These are phyloP conservation scores for Hippocampus zosterae DNA, from an alignment of 2,113 vertebrate genomes.

Conservation along the genomic window DNA sequence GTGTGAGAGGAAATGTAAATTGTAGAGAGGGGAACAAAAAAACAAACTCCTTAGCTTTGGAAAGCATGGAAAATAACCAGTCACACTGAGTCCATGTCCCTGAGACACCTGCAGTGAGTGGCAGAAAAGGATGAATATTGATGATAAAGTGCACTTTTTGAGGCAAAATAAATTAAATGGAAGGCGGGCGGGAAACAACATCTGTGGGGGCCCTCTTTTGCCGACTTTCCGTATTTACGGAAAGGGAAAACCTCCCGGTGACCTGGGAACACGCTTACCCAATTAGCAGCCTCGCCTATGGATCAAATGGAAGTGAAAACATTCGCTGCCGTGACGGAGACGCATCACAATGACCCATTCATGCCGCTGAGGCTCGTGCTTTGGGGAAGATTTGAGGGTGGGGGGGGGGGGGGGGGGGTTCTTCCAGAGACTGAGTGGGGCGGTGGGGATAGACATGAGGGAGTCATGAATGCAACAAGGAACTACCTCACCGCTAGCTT, in stretches of 20 bases:
- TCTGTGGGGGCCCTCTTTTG: constrained; percentile 62
- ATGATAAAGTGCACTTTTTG: constrained; percentile 52
- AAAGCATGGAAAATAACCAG: constrained; percentile 66
- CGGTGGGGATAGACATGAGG: constrained; percentile 33
- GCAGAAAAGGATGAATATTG: constrained; percentile 24
- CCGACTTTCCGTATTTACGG: constrained; percentile 70
- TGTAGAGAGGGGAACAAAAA: constrained; percentile 58
- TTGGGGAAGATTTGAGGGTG: constrained; percentile 43
- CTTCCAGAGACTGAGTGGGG: constrained; percentile 36
- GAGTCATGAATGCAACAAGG: constrained; percentile 59
- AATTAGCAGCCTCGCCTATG: constrained; percentile 74
- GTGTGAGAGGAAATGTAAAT: constrained; percentile 62
- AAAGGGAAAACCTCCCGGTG: constrained; percentile 72
- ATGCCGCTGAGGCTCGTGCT: constrained; percentile 50
- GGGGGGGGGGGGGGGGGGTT: constrained; percentile 6
- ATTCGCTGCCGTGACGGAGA: constrained; percentile 68
- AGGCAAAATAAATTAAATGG: constrained; percentile 50
- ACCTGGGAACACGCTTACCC: constrained; percentile 76
- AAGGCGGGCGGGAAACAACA: constrained; percentile 53
- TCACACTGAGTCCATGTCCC: constrained; percentile 46
- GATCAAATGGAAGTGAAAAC: constrained; percentile 81
- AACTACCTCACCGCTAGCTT: constrained; percentile 47
- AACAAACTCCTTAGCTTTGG: constrained; percentile 57
- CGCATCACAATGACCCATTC: constrained; percentile 77
- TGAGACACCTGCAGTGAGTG: constrained; percentile 52